Evolutionary conservation across 2,797 vertebrate species (phyloP).

Genomic region (Fratercula arctica): DNA sequence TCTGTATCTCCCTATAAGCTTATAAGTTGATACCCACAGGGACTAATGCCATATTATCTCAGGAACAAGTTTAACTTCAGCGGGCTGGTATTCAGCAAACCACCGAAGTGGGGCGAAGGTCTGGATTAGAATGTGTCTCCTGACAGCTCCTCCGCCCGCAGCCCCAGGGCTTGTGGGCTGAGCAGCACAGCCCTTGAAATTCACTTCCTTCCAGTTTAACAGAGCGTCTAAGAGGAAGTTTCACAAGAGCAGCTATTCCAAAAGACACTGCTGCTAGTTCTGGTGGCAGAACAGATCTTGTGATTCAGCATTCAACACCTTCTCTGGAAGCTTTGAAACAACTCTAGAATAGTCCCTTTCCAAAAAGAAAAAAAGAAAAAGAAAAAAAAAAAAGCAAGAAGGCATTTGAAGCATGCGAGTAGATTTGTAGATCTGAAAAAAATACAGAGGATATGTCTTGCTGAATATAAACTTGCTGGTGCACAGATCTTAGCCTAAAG

Average conservation of each 20-base stretch:
- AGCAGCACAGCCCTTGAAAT: background rate
- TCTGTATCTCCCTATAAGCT: background rate
- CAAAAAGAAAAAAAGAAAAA: background rate
- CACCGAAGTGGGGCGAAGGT: background rate
- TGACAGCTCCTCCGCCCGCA: background rate
- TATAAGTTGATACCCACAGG: background rate
- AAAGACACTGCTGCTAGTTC: slow-evolving; percentile 30
- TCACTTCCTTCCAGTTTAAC: slow-evolving; percentile 26
- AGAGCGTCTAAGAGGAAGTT: background rate
- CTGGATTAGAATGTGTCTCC: background rate
- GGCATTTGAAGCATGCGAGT: background rate
- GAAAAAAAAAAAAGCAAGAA: background rate
- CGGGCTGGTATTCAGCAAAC: background rate
- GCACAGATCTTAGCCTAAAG: slow-evolving; percentile 5
- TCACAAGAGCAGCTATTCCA: slow-evolving; percentile 42
- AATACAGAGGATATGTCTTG: background rate
- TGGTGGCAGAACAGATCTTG: slow-evolving; percentile 30
- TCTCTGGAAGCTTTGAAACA: slow-evolving; percentile 23
- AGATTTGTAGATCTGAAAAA: slow-evolving; percentile 8
- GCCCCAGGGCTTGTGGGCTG: background rate
- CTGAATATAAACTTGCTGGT: background rate
- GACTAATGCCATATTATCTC: background rate
- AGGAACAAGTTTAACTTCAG: slow-evolving; percentile 14
- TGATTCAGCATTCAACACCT: slow-evolving; percentile 60
- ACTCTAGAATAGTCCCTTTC: background rate